Evolutionary conservation across 2,113 vertebrate genomes (phyloP).

Genomic region (Alethe castanea): DNA sequence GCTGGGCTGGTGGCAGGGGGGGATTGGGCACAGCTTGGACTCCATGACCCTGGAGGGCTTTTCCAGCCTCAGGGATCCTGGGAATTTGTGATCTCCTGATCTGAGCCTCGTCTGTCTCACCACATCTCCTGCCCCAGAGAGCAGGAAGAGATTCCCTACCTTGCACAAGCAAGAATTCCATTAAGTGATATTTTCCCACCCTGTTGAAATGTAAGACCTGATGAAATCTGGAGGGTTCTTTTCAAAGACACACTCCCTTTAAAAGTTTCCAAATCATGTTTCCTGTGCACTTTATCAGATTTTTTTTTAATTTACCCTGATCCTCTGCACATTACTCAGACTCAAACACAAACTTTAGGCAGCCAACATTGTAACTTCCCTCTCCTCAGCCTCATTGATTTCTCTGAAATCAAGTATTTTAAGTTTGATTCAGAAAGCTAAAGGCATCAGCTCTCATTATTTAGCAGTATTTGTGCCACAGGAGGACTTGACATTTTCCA

Average conservation of each 20-base stretch:
- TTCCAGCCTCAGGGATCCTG: background rate
- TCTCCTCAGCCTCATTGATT: background rate
- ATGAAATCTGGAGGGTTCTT: background rate
- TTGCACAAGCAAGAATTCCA: background rate
- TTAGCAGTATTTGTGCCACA: background rate
- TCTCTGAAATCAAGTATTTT: background rate
- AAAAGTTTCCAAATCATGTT: background rate
- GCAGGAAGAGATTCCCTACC: background rate
- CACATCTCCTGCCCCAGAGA: background rate
- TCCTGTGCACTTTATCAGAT: background rate
- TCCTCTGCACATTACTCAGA: background rate
- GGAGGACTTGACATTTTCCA: background rate
- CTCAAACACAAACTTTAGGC: background rate
- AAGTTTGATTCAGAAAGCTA: background rate
- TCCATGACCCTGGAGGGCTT: fast-evolving
- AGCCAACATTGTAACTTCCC: background rate
- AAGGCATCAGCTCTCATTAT: background rate
- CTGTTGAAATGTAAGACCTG: background rate
- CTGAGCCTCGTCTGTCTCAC: fast-evolving
- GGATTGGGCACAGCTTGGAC: fast-evolving
- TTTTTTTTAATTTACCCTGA: background rate
- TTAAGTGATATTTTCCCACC: background rate
- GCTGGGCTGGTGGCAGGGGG: background rate
- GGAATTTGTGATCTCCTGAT: background rate
- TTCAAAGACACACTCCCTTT: background rate